Percentiles rank a stretch among this genome's conserved stretches.
Evolutionary conservation across 1,140 invertebrate species (phyloP).

Genomic region (Trachelipus rathkii): DNA sequence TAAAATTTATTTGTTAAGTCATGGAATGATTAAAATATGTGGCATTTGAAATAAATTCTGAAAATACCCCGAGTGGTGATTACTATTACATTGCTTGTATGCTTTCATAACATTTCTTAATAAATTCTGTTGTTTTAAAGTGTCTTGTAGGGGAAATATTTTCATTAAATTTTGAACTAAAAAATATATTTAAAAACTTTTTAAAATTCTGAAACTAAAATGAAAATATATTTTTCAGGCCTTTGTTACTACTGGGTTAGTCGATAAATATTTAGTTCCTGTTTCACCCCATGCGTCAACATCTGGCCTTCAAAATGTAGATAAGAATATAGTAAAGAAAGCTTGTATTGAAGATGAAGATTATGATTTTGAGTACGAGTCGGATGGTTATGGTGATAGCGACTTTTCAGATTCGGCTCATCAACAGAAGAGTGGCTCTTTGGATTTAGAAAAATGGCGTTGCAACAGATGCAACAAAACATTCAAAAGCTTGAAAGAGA

Average conservation of each 20-base stretch:
- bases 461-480: conserved; percentile 55
- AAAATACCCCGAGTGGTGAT: too few relatives aligned
- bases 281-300: not conserved
- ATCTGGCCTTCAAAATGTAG: not conserved
- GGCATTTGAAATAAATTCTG: too few relatives aligned
- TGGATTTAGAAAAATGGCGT: conserved; percentile 43
- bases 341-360: conserved; percentile 30
- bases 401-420: conserved; percentile 32
- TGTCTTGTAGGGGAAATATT: too few relatives aligned
- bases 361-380: conserved; percentile 44
- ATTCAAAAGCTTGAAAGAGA: conserved; percentile 62
- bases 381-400: conserved; percentile 42
- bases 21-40: too few relatives aligned
- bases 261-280: not conserved
- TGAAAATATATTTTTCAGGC: not conserved
- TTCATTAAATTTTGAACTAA: too few relatives aligned
- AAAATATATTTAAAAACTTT: too few relatives aligned
- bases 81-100: too few relatives aligned
- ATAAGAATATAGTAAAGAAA: not conserved
- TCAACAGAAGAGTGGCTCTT: conserved; percentile 22
- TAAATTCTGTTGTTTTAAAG: too few relatives aligned
- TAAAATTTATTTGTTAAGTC: too few relatives aligned
- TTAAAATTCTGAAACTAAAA: too few relatives aligned
- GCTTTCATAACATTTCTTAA: too few relatives aligned
- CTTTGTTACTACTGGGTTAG: not conserved